These are phyloP conservation scores for Venusia cambrica DNA, from an alignment of 2,888 invertebrate genomes.

Conservation along the genomic window DNA sequence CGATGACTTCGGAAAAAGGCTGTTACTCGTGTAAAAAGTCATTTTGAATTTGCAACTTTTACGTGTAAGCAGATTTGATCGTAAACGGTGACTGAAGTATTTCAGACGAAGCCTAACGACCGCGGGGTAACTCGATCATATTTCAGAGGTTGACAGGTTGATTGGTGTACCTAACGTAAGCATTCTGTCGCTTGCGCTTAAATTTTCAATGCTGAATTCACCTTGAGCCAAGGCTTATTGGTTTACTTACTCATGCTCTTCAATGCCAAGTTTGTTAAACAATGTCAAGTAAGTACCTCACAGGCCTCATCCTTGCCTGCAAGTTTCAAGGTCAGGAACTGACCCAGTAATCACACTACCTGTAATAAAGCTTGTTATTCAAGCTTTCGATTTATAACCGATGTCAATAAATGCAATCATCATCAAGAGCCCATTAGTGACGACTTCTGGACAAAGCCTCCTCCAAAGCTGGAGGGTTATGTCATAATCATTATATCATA, in stretches of 20 bases:
- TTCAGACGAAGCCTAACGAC: constrained; percentile 41
- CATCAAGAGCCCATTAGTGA: too few relatives aligned
- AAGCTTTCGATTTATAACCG: too few relatives aligned
- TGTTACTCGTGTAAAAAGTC: constrained; percentile 54
- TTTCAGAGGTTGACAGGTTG: constrained; percentile 67
- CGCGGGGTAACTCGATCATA: constrained; percentile 38
- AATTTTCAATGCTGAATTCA: constrained; percentile 60
- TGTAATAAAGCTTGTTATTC: too few relatives aligned
- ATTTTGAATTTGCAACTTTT: constrained; percentile 36
- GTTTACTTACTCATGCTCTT: constrained; percentile 8
- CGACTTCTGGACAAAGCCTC: too few relatives aligned
- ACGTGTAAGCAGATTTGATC: constrained; percentile 28
- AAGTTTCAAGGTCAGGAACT: too few relatives aligned
- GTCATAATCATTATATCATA: too few relatives aligned
- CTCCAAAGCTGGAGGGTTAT: too few relatives aligned
- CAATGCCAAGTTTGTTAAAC: constrained; percentile 8
- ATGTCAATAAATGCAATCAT: too few relatives aligned
- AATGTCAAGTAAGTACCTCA: background rate
- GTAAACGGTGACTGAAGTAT: constrained; percentile 38
- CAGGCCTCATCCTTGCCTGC: background rate
- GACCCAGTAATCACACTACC: too few relatives aligned
- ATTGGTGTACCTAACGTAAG: constrained; percentile 58
- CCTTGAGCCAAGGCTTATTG: constrained; percentile 44
- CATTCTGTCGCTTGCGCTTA: constrained; percentile 51
- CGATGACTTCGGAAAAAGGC: constrained; percentile 44